phyloP scores from a whole-genome alignment of 2,113 vertebrate genomes.

The Entosphenus tridentatus region DNA sequence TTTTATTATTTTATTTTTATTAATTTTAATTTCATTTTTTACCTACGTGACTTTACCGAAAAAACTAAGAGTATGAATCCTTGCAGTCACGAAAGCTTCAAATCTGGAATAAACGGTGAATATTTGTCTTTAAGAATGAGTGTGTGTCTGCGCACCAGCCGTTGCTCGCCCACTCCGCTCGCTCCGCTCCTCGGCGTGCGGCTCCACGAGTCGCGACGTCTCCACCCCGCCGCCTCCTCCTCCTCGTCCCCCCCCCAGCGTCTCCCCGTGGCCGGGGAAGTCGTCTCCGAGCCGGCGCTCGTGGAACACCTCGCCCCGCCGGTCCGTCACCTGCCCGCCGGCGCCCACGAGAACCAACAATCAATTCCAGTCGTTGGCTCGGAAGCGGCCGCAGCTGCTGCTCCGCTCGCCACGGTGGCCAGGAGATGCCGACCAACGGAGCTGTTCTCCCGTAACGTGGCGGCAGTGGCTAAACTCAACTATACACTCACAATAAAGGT shows the following conservation, averaged over 20 bases:
- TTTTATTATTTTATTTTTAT: too few species aligned
- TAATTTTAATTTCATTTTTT: too few species aligned
- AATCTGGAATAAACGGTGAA: too few species aligned
- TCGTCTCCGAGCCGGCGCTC: slow-evolving; percentile 15
- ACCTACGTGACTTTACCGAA: too few species aligned
- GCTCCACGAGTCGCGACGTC: too few species aligned
- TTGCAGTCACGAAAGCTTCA: too few species aligned
- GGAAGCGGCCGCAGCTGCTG: not conserved
- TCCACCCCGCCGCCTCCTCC: too few species aligned
- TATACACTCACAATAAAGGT: not conserved
- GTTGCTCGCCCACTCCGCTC: too few species aligned
- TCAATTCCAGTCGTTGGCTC: not conserved
- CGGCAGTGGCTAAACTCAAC: not conserved
- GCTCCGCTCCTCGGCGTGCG: too few species aligned
- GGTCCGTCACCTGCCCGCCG: slow-evolving; percentile 39
- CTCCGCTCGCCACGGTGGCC: not conserved
- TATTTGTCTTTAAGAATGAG: too few species aligned
- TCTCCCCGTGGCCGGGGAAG: slow-evolving; percentile 43
- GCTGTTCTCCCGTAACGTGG: not conserved
- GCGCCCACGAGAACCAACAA: slow-evolving; percentile 8
- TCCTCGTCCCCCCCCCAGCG: slow-evolving; percentile 14
- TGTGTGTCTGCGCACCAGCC: too few species aligned
- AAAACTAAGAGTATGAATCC: too few species aligned
- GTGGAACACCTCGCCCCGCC: slow-evolving; percentile 30
- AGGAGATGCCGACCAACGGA: not conserved